A percentile compares a stretch with the other conserved stretches of the same genome.
These are phyloP conservation scores for Microtus oregoni DNA, from an alignment of 2,113 vertebrate genomes.

Conservation along the genomic window DNA sequence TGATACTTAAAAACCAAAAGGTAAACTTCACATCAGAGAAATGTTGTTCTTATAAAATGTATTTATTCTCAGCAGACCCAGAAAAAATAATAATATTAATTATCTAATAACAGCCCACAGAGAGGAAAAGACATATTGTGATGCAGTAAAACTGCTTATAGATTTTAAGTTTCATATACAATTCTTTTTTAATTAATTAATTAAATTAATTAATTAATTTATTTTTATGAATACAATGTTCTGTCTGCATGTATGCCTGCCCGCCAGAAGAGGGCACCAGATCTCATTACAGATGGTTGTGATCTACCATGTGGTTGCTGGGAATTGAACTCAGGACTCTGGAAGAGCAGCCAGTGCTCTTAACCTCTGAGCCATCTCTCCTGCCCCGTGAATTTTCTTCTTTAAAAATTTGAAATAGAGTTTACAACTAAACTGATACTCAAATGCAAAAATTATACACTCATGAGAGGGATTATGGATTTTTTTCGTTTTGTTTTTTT, in stretches of 20 bases:
- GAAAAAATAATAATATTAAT: conserved; percentile 49
- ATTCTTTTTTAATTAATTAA: too few relatives aligned
- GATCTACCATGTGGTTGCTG: too few relatives aligned
- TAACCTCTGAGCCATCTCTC: too few relatives aligned
- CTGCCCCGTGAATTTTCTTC: neutral
- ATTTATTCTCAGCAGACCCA: conserved; percentile 21
- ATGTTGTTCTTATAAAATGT: conserved; percentile 36
- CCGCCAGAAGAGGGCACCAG: too few relatives aligned
- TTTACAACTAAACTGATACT: neutral
- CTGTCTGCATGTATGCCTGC: too few relatives aligned
- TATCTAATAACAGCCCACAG: conserved; percentile 29
- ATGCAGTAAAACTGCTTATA: conserved; percentile 22
- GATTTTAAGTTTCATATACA: conserved; percentile 26
- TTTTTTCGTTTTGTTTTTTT: neutral
- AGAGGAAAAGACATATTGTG: conserved; percentile 31
- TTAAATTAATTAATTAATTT: too few relatives aligned
- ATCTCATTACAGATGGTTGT: too few relatives aligned
- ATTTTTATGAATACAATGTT: too few relatives aligned
- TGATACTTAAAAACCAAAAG: conserved; percentile 17
- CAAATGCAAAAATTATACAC: neutral
- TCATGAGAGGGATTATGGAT: neutral
- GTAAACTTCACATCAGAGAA: conserved; percentile 46
- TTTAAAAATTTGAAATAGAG: neutral
- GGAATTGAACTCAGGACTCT: too few relatives aligned
- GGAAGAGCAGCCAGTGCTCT: too few relatives aligned